Evolutionary conservation across 2,888 invertebrate genomes (phyloP).

Genomic region (Atrina japonica): DNA sequence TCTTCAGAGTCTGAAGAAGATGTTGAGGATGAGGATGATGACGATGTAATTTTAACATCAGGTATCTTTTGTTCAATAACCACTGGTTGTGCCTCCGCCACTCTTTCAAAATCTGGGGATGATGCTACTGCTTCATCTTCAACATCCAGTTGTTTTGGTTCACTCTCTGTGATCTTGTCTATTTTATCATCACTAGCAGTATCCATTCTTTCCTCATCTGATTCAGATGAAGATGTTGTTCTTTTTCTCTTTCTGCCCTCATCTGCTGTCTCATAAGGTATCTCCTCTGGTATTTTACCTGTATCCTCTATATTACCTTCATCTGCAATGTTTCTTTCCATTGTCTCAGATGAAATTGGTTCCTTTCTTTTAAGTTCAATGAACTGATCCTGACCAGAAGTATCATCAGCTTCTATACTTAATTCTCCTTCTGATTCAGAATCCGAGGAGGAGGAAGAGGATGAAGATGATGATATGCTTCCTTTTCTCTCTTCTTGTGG

Average conservation of each 20-base stretch:
- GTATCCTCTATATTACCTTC: background rate
- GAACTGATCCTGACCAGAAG: background rate
- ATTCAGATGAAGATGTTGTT: slow-evolving; percentile 20
- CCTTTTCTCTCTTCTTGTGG: slow-evolving; percentile 1
- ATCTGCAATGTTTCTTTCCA: background rate
- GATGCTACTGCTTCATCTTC: background rate
- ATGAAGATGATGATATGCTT: slow-evolving; percentile 33
- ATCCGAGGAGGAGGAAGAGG: slow-evolving; percentile 55
- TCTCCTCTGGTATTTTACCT: background rate
- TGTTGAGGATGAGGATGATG: slow-evolving; percentile 31
- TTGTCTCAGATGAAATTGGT: background rate
- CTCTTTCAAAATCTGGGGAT: background rate
- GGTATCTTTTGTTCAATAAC: background rate
- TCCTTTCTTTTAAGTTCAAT: slow-evolving; percentile 1
- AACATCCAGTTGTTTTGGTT: background rate
- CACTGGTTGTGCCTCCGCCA: background rate
- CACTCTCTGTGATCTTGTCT: background rate
- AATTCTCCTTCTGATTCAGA: slow-evolving; percentile 41
- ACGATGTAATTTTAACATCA: slow-evolving; percentile 7
- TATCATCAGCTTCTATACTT: slow-evolving; percentile 14
- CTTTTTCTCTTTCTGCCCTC: slow-evolving; percentile 16
- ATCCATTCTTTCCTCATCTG: background rate
- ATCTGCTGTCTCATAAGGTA: background rate
- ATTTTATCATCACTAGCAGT: slow-evolving; percentile 2
- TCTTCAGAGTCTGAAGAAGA: slow-evolving; percentile 29